Percentiles rank a stretch among this genome's conserved stretches.
phyloP scores from a whole-genome alignment of 1,140 invertebrate genomes.

The Papilio polyxenes region DNA sequence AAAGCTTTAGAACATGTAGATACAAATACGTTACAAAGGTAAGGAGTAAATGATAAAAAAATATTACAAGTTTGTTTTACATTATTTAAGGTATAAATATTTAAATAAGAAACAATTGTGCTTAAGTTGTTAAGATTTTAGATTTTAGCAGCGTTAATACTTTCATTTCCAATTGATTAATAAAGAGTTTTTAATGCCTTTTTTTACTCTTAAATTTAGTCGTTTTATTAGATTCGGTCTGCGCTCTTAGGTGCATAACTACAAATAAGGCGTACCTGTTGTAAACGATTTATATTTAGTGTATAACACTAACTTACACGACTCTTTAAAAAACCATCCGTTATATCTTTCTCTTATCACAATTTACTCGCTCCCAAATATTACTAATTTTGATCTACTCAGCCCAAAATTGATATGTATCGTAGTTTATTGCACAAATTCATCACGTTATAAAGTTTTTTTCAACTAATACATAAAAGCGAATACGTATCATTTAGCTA shows the following conservation, averaged over 20 bases:
- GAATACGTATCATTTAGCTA: conserved; percentile 62
- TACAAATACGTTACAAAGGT: conserved; percentile 59
- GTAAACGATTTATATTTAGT: conserved; percentile 68
- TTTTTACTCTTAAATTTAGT: background rate
- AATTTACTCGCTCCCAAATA: conserved; percentile 72
- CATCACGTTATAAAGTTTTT: conserved; percentile 59
- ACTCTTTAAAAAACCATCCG: conserved; percentile 54
- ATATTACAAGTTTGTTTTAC: conserved; percentile 62
- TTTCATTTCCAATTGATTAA: conserved; percentile 10
- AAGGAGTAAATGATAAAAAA: conserved; percentile 71
- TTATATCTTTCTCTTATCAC: conserved; percentile 58
- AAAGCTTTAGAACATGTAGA: conserved; percentile 66
- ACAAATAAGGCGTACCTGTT: conserved; percentile 73
- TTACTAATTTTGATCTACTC: conserved; percentile 64
- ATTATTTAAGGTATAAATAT: conserved; percentile 47
- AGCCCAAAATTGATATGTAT: conserved; percentile 79
- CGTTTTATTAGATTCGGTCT: conserved; percentile 36
- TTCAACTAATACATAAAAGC: conserved; percentile 49
- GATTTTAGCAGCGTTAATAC: conserved; percentile 10
- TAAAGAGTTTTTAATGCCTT: conserved; percentile 23
- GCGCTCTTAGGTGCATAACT: conserved; percentile 57
- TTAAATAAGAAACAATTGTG: conserved; percentile 45
- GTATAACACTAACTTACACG: conserved; percentile 64
- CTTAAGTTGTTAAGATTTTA: conserved; percentile 26
- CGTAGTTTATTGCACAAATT: conserved; percentile 76